Evolutionary conservation across 2,888 invertebrate species (phyloP), one percentile per base, ranked within the genome.

Genomic region (Chymomyza caudatula): DNA sequence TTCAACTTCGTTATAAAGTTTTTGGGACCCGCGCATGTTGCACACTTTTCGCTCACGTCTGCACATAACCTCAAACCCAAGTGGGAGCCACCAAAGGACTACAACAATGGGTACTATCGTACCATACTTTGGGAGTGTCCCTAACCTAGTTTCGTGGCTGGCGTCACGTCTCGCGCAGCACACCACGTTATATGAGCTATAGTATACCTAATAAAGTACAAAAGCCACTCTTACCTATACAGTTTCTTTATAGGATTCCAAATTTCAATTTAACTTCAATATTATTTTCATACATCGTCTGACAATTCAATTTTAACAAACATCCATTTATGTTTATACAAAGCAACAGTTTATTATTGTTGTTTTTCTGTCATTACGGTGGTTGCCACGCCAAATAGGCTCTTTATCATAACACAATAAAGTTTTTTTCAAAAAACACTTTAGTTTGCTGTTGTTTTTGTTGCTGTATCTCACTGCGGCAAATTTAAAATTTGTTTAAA

Each of bases 51-150:
- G 47, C 17, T 47, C 47, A 47, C 11, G 29, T 11, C 29, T 37
- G 29, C 11, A 37, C 11, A 8, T 37, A 37, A 37, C 29, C n/a
- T 62, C 13, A 22, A 57, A 52, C 17, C 49, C 5, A 11, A 51
- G 11, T 8, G 25, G 20, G 42, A n/a, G 37, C 8, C 8, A 19
- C 17, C 55, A 11, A 25, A 25, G 25, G 4, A 37, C 29, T 11
- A 37, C 3, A 37, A 37, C 29, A 37, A 37, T 11, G 29, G 43
- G 13, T 53, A 15, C n/a, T 25, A 51, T 29, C n/a, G n/a, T n/a
- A n/a, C n/a, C n/a, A n/a, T n/a, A n/a, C n/a, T 54, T 58, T 62
- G 78, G 78, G 76, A 78, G 84, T 80, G 85, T 70, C 81, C 84
- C 86, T 83, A 82, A 82, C 81, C 81, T 66, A 82, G 67, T 74